Evolutionary conservation across 2,113 vertebrate species (phyloP).

Genomic region (Nothocercus nigrocapillus): DNA sequence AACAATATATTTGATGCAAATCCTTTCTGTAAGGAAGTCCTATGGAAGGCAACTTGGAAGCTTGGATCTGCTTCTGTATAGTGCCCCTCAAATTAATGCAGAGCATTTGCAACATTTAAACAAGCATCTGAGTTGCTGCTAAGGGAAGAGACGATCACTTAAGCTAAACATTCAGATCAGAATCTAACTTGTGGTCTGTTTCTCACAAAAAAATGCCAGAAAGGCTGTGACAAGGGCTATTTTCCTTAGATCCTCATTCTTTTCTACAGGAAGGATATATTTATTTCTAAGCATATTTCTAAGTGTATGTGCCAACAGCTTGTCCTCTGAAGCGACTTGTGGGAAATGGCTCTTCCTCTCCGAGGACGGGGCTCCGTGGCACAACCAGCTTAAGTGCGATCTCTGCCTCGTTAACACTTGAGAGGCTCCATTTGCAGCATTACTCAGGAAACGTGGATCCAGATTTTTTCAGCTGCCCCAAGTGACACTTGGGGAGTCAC

Average conservation of each 20-base stretch:
- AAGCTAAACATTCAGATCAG: background rate
- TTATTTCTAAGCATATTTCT: constrained; percentile 16
- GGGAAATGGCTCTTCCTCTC: constrained; percentile 9
- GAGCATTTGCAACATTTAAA: background rate
- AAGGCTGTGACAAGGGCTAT: background rate
- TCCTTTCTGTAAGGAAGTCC: background rate
- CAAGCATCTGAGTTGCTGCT: background rate
- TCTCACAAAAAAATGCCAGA: background rate
- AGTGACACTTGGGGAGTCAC: background rate
- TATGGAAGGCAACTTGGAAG: background rate
- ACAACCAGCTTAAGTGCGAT: background rate
- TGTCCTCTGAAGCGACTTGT: background rate
- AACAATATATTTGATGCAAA: background rate
- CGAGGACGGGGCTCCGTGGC: background rate
- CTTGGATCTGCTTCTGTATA: background rate
- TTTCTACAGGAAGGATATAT: background rate
- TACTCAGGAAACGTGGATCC: background rate
- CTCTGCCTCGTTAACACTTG: background rate
- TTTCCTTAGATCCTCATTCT: background rate
- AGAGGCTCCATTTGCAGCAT: background rate
- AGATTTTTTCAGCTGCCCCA: constrained; percentile 14
- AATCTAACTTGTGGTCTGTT: background rate
- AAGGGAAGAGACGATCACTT: background rate
- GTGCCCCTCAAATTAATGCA: background rate
- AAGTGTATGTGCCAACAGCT: background rate